Percentiles rank a stretch among this genome's conserved stretches.
These are phyloP conservation scores for Megaceryle torquata DNA, from an alignment of 2,113 vertebrate genomes.

Conservation along the genomic window DNA sequence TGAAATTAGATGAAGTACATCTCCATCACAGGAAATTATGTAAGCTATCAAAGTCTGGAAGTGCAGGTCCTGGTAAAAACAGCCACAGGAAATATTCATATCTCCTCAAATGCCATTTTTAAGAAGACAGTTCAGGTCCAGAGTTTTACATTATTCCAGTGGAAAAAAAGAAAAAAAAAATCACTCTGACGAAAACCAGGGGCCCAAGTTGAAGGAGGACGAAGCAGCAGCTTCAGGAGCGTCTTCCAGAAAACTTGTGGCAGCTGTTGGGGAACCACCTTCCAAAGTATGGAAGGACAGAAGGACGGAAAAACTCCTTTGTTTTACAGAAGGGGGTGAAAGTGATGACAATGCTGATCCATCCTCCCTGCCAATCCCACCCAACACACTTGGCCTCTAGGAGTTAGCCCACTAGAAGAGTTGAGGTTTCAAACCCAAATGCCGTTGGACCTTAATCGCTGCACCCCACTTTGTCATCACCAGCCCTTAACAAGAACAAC, in stretches of 20 bases:
- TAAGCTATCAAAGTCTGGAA: constrained; percentile 46
- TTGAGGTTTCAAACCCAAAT: background rate
- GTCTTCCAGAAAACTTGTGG: rapidly evolving
- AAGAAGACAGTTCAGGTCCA: background rate
- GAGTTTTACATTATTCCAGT: background rate
- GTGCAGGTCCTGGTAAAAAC: constrained; percentile 2
- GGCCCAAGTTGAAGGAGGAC: background rate
- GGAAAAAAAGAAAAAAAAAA: background rate
- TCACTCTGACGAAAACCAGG: background rate
- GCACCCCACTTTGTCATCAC: background rate
- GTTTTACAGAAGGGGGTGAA: background rate
- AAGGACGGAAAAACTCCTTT: background rate
- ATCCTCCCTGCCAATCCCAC: background rate
- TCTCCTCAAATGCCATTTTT: background rate
- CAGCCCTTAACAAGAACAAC: background rate
- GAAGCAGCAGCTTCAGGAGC: background rate
- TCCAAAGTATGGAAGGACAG: background rate
- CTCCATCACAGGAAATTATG: constrained; percentile 56
- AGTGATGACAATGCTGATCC: rapidly evolving
- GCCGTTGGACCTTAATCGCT: background rate
- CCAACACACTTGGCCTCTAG: too few species aligned
- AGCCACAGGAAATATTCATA: constrained; percentile 32
- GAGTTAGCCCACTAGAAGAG: background rate
- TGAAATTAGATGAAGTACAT: constrained; percentile 65
- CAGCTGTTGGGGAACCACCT: background rate